Conservation (phyloP, 2,797 vertebrate species). For the Gastrophryne carolinensis region DNA sequence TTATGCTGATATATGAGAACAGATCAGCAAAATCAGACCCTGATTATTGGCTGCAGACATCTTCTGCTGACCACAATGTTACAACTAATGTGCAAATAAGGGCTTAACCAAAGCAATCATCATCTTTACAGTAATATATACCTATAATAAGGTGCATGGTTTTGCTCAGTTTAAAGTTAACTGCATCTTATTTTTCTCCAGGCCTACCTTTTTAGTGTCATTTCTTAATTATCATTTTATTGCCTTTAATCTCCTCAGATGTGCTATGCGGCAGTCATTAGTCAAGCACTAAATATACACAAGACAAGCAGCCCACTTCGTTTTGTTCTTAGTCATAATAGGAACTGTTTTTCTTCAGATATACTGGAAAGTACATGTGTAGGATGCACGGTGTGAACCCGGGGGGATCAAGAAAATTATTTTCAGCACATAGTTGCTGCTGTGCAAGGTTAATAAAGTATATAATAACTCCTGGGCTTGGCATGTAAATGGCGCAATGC, state of each 20-base stretch:
- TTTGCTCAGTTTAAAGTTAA: conserved; percentile 13
- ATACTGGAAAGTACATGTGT: conserved; percentile 18
- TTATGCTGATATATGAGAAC: not conserved
- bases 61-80: not conserved
- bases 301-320: conserved; percentile 12
- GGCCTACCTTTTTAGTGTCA: conserved; percentile 16
- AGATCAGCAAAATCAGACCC: not conserved
- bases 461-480: not conserved
- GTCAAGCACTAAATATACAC: conserved; percentile 4
- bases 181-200: conserved; percentile 29
- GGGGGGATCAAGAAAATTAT: not conserved
- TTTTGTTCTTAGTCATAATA: conserved; percentile 17
- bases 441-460: not conserved
- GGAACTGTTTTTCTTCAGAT: not conserved
- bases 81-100: not conserved
- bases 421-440: not conserved
- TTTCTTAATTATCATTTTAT: conserved; percentile 29
- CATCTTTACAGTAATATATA: not conserved
- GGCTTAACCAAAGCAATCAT: not conserved
- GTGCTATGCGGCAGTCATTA: conserved; percentile 24
- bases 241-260: conserved; percentile 22
- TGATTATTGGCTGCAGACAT: not conserved
- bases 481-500: too few species aligned
- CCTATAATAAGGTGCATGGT: not conserved
- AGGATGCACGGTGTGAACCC: conserved; percentile 16